Percentiles rank a stretch among this genome's conserved stretches.
phyloP scores from a whole-genome alignment of 1,140 invertebrate genomes.

The Xylocopa sonorina region DNA sequence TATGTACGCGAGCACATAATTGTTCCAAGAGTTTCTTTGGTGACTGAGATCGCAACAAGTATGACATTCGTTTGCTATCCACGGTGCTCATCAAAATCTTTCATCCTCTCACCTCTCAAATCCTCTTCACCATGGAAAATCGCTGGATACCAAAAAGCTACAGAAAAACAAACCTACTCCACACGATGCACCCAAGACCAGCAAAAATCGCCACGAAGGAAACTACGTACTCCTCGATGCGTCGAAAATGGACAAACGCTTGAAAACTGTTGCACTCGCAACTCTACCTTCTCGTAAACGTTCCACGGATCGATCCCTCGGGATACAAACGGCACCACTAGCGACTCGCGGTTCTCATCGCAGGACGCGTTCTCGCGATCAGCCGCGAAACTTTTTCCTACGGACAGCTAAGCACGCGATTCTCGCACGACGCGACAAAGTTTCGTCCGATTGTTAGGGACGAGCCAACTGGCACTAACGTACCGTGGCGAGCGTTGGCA shows the following conservation, averaged over 20 bases:
- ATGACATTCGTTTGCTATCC: too few relatives aligned
- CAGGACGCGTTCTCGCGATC: not conserved
- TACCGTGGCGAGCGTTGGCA: constrained; percentile 55
- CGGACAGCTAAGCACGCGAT: not conserved
- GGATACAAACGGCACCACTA: not conserved
- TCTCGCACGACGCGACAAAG: constrained; percentile 3
- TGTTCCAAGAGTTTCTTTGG: not conserved
- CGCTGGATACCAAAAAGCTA: too few relatives aligned
- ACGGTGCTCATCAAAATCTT: too few relatives aligned
- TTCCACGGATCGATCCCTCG: not conserved
- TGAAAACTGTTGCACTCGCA: not conserved
- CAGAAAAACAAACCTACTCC: too few relatives aligned
- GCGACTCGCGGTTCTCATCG: not conserved
- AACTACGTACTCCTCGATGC: too few relatives aligned
- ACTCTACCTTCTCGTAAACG: not conserved
- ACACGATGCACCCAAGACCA: too few relatives aligned
- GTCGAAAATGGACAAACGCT: not conserved
- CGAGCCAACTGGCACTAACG: constrained; percentile 61
- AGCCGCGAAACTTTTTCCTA: not conserved
- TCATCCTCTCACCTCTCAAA: too few relatives aligned
- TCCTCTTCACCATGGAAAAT: too few relatives aligned
- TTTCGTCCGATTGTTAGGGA: constrained; percentile 41
- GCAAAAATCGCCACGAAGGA: too few relatives aligned
- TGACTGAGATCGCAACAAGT: not conserved
- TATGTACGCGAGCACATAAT: too few relatives aligned